Percentiles rank a stretch among this genome's conserved stretches.
Evolutionary conservation across 30 jellyfish, hydroid and myxozoan species (phyloP).

Genomic region (Catostylus mosaicus): DNA sequence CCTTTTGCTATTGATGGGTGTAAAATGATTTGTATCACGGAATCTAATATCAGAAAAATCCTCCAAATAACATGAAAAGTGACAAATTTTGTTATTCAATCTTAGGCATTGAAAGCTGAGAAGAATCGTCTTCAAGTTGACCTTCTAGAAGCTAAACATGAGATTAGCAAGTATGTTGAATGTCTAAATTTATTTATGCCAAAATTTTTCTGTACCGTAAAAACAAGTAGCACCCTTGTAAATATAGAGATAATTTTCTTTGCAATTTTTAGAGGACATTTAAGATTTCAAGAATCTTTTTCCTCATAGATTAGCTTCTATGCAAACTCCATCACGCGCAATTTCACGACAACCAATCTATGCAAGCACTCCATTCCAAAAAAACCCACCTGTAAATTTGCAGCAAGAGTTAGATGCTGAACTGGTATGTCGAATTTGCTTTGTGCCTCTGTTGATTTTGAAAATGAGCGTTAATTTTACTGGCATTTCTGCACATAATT

Average conservation of each 20-base stretch:
- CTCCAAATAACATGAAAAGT: not conserved
- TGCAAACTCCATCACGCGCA: conserved; percentile 30
- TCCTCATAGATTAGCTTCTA: conserved; percentile 24
- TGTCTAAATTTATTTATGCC: not conserved
- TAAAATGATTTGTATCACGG: too few relatives aligned
- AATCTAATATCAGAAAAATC: too few relatives aligned
- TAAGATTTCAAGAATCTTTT: too few relatives aligned
- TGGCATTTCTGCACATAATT: too few relatives aligned
- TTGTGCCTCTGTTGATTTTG: too few relatives aligned
- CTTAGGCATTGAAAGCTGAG: conserved; percentile 82
- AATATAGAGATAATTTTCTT: too few relatives aligned
- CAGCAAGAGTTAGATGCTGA: conserved; percentile 79
- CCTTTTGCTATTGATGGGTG: too few relatives aligned
- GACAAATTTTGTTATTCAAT: not conserved
- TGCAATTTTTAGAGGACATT: too few relatives aligned
- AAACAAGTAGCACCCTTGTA: too few relatives aligned
- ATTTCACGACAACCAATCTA: conserved; percentile 34
- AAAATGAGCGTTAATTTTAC: too few relatives aligned
- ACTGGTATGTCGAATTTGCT: conserved; percentile 37
- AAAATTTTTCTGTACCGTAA: not conserved
- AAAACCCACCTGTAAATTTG: conserved; percentile 40
- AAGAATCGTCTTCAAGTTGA: conserved; percentile 71
- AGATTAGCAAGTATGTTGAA: conserved; percentile 68
- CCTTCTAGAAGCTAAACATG: conserved; percentile 76
- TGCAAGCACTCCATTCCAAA: conserved; percentile 62